Evolutionary conservation across 2,888 invertebrate genomes (phyloP).

Genomic region (Allygus modestus): DNA sequence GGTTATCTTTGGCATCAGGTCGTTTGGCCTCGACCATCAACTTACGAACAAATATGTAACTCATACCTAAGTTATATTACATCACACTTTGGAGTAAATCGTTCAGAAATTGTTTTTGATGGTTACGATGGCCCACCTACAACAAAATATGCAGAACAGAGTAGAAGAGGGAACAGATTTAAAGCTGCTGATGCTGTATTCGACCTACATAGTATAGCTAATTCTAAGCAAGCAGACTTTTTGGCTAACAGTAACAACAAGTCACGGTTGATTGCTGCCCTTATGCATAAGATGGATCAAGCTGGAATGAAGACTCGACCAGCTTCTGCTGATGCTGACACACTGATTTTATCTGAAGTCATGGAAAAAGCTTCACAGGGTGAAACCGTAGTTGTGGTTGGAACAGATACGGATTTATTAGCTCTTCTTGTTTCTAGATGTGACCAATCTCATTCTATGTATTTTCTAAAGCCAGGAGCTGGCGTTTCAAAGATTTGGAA

Average conservation of each 20-base stretch:
- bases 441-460: not conserved
- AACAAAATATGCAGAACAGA: not conserved
- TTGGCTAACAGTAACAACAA: slow-evolving; percentile 61
- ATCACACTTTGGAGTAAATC: slow-evolving; percentile 63
- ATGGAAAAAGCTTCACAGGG: not conserved
- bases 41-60: slow-evolving; percentile 23
- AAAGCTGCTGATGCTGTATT: slow-evolving; percentile 58
- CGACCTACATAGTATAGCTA: slow-evolving; percentile 51
- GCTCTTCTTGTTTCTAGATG: not conserved
- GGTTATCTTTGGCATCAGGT: slow-evolving; percentile 67
- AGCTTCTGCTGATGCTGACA: slow-evolving; percentile 65
- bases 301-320: slow-evolving; percentile 64
- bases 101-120: slow-evolving; percentile 69
- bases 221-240: slow-evolving; percentile 66
- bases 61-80: slow-evolving; percentile 57
- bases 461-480: not conserved
- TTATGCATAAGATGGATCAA: slow-evolving; percentile 50
- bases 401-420: slow-evolving; percentile 11
- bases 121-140: slow-evolving; percentile 65
- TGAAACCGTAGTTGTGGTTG: too few species aligned
- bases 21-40: slow-evolving; percentile 68
- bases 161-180: not conserved
- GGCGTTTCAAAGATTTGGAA: not conserved
- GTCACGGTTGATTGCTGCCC: slow-evolving; percentile 15
- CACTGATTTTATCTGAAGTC: slow-evolving; percentile 61